Evolutionary conservation across 2,888 invertebrate genomes (phyloP), one percentile per base, ranked within the genome.

Genomic region (Megastigmus dorsalis): DNA sequence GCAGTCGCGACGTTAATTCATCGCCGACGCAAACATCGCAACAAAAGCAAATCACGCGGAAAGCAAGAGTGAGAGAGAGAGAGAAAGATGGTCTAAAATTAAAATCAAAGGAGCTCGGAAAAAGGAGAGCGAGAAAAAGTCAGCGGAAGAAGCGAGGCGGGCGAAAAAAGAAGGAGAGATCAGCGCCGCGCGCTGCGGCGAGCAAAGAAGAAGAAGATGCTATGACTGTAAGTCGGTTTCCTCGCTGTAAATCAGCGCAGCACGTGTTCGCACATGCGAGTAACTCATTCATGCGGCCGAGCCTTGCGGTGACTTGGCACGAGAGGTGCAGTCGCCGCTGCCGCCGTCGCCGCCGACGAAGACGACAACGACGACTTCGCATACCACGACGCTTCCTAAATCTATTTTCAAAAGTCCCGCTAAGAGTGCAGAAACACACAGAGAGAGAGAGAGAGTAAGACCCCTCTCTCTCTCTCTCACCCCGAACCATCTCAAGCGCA

Each of bases 271-370:
- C 82, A 68, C 81, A 81, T 80, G 80, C 81, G 81, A 80, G 80
- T 80, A 80, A 82, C 84, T 84, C 86, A 87, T 87, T 87, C 87
- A 87, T 87, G 84, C 84, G 80, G 50, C 82, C n/a, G n/a, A n/a
- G n/a, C n/a, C n/a, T n/a, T n/a, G n/a, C 48, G 23, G 26, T 79
- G 80, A n/a, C n/a, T 85, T 84, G 84, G 85, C 85, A 83, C 81
- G 77, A n/a, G n/a, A n/a, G n/a, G n/a, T n/a, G n/a, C n/a, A n/a
- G n/a, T n/a, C n/a, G n/a, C n/a, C n/a, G n/a, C n/a, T n/a, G n/a
- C n/a, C n/a, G n/a, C n/a, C n/a, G n/a, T n/a, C n/a, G n/a, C n/a
- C n/a, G n/a, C n/a, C n/a, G n/a, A n/a, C n/a, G n/a, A n/a, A n/a
- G n/a, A n/a, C n/a, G n/a, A n/a, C n/a, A n/a, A n/a, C n/a, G n/a